Conservation (phyloP, 2,113 vertebrate genomes). For the Nestor notabilis region DNA sequence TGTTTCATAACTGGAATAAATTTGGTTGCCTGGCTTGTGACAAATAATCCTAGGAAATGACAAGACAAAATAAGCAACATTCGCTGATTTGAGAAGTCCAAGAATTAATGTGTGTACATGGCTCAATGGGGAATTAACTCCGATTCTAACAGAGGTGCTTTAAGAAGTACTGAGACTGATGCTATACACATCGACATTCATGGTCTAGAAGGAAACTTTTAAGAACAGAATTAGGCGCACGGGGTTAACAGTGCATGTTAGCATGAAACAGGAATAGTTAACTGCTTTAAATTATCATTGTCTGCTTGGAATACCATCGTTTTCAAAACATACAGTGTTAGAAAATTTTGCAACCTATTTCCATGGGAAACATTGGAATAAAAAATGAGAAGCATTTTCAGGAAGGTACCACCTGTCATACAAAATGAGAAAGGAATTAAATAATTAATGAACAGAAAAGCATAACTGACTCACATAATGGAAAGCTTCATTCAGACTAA, state of each 20-base stretch:
- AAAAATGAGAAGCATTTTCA: background rate
- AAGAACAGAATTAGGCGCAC: background rate
- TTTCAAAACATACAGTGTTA: background rate
- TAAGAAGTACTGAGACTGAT: background rate
- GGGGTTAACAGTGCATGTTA: background rate
- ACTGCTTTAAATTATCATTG: background rate
- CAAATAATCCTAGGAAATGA: background rate
- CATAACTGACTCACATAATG: background rate
- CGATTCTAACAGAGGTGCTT: background rate
- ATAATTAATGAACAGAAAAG: background rate
- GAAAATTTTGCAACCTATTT: background rate
- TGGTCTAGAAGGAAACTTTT: background rate
- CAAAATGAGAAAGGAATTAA: background rate
- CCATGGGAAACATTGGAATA: background rate
- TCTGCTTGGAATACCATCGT: background rate
- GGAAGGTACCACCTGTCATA: background rate
- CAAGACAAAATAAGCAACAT: slow-evolving; percentile 1
- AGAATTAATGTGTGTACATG: background rate
- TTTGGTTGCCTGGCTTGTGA: background rate
- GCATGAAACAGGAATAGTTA: background rate
- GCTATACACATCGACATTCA: background rate
- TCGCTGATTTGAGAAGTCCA: background rate
- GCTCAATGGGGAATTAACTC: background rate
- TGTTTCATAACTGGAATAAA: background rate
- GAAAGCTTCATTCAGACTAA: background rate